Evolutionary conservation across 2,113 vertebrate species (phyloP), one percentile per base, ranked within the genome.

Genomic region (Zapus hudsonius): DNA sequence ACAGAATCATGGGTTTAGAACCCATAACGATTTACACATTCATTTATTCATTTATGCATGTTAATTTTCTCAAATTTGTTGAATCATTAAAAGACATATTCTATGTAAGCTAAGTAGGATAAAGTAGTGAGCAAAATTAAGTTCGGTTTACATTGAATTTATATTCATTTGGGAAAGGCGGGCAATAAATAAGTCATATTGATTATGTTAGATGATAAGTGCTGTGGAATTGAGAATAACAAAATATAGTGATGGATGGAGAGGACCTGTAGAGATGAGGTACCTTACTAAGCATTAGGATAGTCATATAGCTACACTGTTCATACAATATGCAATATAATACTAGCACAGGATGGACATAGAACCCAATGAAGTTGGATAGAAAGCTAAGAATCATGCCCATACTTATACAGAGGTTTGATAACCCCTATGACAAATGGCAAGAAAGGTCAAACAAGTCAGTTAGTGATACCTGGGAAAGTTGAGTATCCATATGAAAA

Each of bases 71-170:
- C 59, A 87, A 57, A 79, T 52, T 38, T 52, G 86, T 80, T 72
- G 70, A 70, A 74, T 82, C 16, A 52, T 59, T 80, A 84, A 61
- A 52, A 81, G 17, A 94, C 74, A 70, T 70, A 86, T 15, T 80
- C 27, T 88, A 27, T 23, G 47, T 8, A 81, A 61, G 29, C 55
- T 85, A 82, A 40, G 75, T 72, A 78, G 9, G 52, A 4, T 33
- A 74, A 25, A 83, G 1, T 4, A 74, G 8, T 82, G 31, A 92
- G 57, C n/a, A 75, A 89, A 91, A 84, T 72, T 66, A 85, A 94
- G 11, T 8, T 83, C 36, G 80, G 4, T 29, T 83, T 22, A 78
- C 27, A 64, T n/a, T 57, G 63, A 82, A 85, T 85, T 76, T 63
- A 59, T 61, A 73, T 70, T 82, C 5, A 82, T 67, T 90, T 67